phyloP scores from a whole-genome alignment of 2,113 vertebrate species.

The Phalacrocorax pelagicus region DNA sequence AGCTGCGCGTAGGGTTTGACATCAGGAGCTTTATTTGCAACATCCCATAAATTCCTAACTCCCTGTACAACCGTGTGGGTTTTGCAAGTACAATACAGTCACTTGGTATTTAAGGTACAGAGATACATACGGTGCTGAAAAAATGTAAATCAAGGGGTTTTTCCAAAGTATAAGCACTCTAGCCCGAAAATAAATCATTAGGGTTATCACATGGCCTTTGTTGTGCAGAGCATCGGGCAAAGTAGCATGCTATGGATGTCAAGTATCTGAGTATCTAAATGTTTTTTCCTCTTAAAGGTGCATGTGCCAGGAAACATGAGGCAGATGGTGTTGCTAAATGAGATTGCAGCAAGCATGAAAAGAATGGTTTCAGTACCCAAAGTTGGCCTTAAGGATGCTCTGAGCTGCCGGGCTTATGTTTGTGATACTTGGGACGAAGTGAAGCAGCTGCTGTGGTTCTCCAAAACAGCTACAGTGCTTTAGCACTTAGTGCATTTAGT shows the following conservation, averaged over 20 bases:
- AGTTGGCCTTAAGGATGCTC: neutral
- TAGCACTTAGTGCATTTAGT: too few relatives aligned
- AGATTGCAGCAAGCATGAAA: neutral
- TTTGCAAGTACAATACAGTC: neutral
- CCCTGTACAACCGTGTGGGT: neutral
- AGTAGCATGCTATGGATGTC: neutral
- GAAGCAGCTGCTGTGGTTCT: neutral
- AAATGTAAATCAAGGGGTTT: too few relatives aligned
- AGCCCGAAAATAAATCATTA: neutral
- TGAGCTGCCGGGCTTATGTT: neutral
- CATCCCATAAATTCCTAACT: neutral
- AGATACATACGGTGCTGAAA: neutral
- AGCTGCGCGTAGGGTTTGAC: neutral
- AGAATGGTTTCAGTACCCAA: fast-evolving
- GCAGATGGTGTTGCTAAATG: neutral
- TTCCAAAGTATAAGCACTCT: neutral
- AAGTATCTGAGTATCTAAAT: neutral
- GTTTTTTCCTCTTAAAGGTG: neutral
- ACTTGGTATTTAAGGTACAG: neutral
- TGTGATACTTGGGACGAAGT: neutral
- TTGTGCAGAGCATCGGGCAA: neutral
- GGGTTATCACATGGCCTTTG: neutral
- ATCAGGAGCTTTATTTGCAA: neutral
- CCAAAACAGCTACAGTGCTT: neutral
- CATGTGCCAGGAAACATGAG: neutral